phyloP scores from a whole-genome alignment of 2,113 vertebrate genomes.

The Balaenoptera acutorostrata region DNA sequence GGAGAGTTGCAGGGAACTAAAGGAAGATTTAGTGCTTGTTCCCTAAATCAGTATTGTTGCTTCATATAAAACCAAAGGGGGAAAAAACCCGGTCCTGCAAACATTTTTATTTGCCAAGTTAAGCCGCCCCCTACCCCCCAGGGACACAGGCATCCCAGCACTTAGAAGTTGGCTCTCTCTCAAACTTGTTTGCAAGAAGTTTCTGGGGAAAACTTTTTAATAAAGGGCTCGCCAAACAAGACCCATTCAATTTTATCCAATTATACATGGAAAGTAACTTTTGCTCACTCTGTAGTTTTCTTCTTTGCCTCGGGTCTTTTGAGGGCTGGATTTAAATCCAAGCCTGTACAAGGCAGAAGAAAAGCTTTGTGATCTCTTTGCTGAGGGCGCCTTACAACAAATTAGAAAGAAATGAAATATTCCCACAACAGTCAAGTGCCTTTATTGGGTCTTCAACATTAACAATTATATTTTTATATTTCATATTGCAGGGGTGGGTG shows the following conservation, averaged over 20 bases:
- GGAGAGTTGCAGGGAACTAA: not conserved
- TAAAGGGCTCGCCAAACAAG: conserved; percentile 3
- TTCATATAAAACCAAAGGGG: not conserved
- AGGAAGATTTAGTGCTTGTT: not conserved
- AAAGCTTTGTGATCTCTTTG: conserved; percentile 22
- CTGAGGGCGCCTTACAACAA: conserved; percentile 20
- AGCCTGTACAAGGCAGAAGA: not conserved
- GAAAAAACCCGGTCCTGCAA: not conserved
- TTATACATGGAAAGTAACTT: conserved; percentile 51
- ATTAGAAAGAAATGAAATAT: conserved; percentile 38
- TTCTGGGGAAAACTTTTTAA: conserved; percentile 60
- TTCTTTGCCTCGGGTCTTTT: conserved; percentile 42
- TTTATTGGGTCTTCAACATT: not conserved
- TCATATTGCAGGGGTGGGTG: not conserved
- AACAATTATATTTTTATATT: not conserved
- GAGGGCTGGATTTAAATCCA: conserved; percentile 42
- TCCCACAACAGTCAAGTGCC: not conserved
- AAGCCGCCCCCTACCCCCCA: not conserved
- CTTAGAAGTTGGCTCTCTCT: not conserved
- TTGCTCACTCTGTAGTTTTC: not conserved
- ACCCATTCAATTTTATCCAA: conserved; percentile 31
- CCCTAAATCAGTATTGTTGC: not conserved
- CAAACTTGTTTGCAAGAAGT: conserved; percentile 18
- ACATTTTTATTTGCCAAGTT: not conserved
- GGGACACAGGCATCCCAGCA: not conserved